Evolutionary conservation across 2,797 vertebrate species (phyloP).

Genomic region (Macropus fuliginosus): DNA sequence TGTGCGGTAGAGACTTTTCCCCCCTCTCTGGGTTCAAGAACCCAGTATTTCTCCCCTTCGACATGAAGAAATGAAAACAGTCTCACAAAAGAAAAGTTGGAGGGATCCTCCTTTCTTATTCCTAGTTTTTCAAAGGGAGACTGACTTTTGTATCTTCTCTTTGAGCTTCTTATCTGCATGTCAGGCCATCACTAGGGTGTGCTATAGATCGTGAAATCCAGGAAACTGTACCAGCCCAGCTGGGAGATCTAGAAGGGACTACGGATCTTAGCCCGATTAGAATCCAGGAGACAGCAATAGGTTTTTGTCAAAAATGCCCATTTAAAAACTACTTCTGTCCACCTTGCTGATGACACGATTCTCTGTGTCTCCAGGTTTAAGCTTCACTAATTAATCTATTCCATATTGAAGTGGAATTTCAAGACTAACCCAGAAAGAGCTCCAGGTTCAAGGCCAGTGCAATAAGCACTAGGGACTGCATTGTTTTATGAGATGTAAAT

Average conservation of each 20-base stretch:
- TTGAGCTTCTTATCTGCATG: slow-evolving; percentile 49
- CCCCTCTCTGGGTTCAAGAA: slow-evolving; percentile 10
- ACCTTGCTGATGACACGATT: neutral
- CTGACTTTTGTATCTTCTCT: slow-evolving; percentile 14
- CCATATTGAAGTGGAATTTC: neutral
- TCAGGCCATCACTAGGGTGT: slow-evolving; percentile 81
- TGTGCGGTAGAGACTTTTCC: neutral
- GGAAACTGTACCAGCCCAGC: neutral
- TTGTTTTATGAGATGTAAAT: neutral
- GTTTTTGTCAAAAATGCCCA: slow-evolving; percentile 13
- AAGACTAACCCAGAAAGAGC: neutral
- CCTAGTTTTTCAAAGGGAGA: neutral
- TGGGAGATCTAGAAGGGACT: neutral
- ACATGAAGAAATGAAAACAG: neutral
- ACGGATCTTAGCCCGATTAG: slow-evolving; percentile 41
- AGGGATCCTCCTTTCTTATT: neutral
- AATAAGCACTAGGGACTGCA: neutral
- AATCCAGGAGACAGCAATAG: slow-evolving; percentile 47
- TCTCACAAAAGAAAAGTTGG: neutral
- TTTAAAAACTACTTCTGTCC: slow-evolving; percentile 16
- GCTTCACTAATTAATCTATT: neutral
- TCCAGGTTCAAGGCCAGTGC: neutral
- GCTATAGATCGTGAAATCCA: slow-evolving; percentile 82
- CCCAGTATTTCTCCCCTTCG: slow-evolving; percentile 16
- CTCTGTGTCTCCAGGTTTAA: neutral